These are phyloP conservation scores for Agrilus cyanescens DNA, from an alignment of 2,888 invertebrate genomes.

Conservation along the genomic window DNA sequence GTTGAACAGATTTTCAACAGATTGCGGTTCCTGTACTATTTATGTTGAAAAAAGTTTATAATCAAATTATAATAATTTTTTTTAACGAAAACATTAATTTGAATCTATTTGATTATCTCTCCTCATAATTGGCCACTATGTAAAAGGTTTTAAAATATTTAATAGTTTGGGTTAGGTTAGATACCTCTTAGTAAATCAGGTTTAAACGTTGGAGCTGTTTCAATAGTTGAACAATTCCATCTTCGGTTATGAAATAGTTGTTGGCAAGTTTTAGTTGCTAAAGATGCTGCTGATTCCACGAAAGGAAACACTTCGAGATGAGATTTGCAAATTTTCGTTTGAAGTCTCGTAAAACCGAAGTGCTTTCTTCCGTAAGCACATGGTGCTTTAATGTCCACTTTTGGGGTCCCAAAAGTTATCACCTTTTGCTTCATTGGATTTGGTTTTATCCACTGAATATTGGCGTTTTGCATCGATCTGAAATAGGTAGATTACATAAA, in stretches of 20 bases:
- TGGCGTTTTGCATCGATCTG: constrained; percentile 33
- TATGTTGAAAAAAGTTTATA: no score
- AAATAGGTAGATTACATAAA: constrained; percentile 7
- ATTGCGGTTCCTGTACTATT: no score
- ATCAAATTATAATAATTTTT: no score
- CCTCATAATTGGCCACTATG: no score
- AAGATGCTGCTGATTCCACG: constrained; percentile 59
- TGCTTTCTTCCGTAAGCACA: constrained; percentile 29
- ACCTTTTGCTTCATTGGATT: background rate
- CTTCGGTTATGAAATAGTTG: constrained; percentile 57
- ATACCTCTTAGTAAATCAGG: constrained; percentile 68
- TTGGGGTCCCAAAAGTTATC: background rate
- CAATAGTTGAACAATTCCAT: constrained; percentile 76
- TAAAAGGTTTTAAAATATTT: no score
- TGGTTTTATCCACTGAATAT: constrained; percentile 29
- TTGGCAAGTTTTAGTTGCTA: constrained; percentile 59
- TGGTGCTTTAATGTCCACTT: constrained; percentile 22
- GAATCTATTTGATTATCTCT: no score
- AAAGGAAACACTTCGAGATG: constrained; percentile 61
- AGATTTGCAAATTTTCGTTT: constrained; percentile 53
- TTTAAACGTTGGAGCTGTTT: constrained; percentile 57
- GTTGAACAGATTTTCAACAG: no score
- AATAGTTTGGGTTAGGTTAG: no score
- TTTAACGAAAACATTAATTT: no score
- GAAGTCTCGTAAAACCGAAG: constrained; percentile 45